A percentile compares a stretch with the other conserved stretches of the same genome.
Evolutionary conservation across 1,140 invertebrate species (phyloP).

Genomic region (Eulimnadia texana): DNA sequence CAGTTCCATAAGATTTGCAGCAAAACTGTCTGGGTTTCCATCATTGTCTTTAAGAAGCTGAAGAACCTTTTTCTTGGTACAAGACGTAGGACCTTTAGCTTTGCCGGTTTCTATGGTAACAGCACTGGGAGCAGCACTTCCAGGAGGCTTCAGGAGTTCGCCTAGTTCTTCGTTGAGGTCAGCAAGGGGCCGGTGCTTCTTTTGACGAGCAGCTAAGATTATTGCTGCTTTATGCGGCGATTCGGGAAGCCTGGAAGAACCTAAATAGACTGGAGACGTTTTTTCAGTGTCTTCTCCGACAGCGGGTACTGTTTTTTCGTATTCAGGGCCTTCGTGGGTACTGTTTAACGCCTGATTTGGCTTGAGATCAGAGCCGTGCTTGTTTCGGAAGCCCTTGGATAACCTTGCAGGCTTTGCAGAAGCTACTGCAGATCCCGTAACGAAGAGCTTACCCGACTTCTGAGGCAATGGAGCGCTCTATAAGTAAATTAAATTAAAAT

Average conservation of each 20-base stretch:
- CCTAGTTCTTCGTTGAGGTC: neutral
- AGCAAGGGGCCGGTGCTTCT: slow-evolving; percentile 11
- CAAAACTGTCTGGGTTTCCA: neutral
- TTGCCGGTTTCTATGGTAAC: slow-evolving; percentile 8
- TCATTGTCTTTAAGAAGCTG: neutral
- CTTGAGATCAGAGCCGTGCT: neutral
- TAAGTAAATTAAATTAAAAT: neutral
- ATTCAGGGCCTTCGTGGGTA: neutral
- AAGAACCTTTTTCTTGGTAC: slow-evolving; percentile 11
- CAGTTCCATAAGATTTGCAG: slow-evolving; percentile 10
- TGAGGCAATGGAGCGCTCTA: slow-evolving; percentile 10
- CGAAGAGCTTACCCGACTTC: slow-evolving; percentile 1
- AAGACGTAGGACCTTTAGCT: slow-evolving; percentile 14
- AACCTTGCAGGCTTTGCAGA: neutral
- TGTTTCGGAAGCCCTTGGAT: neutral
- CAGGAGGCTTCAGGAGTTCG: neutral
- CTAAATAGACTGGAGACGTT: neutral
- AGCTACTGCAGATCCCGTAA: slow-evolving; percentile 8
- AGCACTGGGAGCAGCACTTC: neutral
- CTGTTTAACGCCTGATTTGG: neutral
- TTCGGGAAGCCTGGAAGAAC: slow-evolving; percentile 2
- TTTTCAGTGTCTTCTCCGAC: neutral
- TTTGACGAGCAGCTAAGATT: slow-evolving; percentile 9
- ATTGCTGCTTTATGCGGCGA: slow-evolving; percentile 13
- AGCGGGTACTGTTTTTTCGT: neutral